Conservation (phyloP, 2,888 invertebrate genomes). For the Tetranychus piercei region DNA sequence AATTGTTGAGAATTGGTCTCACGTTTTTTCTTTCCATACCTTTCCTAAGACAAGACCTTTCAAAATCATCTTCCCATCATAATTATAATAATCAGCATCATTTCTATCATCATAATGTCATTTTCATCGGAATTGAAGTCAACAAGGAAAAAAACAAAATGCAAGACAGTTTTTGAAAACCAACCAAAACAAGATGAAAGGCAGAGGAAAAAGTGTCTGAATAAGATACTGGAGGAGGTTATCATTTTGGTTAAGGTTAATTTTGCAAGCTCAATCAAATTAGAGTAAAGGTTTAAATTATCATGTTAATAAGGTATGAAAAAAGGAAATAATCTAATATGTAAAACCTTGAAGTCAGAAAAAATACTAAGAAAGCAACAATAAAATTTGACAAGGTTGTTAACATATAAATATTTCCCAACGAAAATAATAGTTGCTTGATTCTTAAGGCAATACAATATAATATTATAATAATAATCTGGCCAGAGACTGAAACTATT, state of each 20-base stretch:
- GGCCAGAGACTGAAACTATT: neutral
- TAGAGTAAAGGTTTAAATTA: neutral
- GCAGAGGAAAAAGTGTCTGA: too few species aligned
- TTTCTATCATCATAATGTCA: neutral
- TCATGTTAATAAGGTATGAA: neutral
- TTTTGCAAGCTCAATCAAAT: too few species aligned
- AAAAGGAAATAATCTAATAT: neutral
- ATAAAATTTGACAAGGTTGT: too few species aligned
- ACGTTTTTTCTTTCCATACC: neutral
- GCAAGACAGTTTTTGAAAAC: too few species aligned
- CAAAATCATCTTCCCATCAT: neutral
- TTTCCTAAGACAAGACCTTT: neutral
- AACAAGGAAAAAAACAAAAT: neutral
- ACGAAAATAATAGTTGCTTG: neutral
- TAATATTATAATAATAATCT: too few species aligned
- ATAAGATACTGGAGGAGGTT: neutral
- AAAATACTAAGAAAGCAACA: too few species aligned
- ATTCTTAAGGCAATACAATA: neutral
- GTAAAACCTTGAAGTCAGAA: too few species aligned
- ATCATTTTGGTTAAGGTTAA: neutral
- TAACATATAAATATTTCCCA: too few species aligned
- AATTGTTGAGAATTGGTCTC: slow-evolving; percentile 1
- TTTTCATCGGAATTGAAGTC: neutral
- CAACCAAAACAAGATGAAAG: neutral
- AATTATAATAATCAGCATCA: neutral